Base-by-base conservation (phyloP, 2,888 invertebrate species). In the Dilophus febrilis region DNA sequence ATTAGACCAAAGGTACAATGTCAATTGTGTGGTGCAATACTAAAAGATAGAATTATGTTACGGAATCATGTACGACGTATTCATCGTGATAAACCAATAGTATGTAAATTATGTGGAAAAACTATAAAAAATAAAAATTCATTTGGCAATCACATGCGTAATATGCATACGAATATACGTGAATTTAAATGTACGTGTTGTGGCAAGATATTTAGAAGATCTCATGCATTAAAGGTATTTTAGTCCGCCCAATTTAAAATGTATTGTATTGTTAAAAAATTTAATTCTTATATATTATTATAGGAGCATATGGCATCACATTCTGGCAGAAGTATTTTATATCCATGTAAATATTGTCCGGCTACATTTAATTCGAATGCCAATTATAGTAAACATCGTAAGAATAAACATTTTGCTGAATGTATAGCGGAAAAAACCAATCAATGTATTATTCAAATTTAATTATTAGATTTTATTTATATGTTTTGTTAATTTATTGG, bases 271-370 rank as follows among this genome's bases (percentile, higher is more conserved):
- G n/a, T n/a, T n/a, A n/a, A n/a, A n/a, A n/a, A n/a, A n/a, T n/a
- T n/a, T n/a, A n/a, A n/a, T n/a, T n/a, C n/a, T n/a, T n/a, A n/a
- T n/a, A n/a, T n/a, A 18, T 19, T n/a, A 10, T n/a, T n/a, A n/a
- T n/a, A n/a, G n/a, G 59, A 59, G 38, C 59, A 59, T 42, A 52
- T 56, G 53, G 53, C 58, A 16, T 53, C 54, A 4, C 58, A 58
- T 16, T 56, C 56, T 1, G 51, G 53, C 3, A 55, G 53, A 41
- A 22, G 22, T 22, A 50, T 51, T 16, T 40, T 57, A 14, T 57
- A 57, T 40, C 53, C 54, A 3, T 57, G 57, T 40, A 50, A 51
- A 14, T 54, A 54, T 44, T 58, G 57, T 36, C 53, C 55, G 12
- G 53, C 53, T 45, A 57, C 56, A 6, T 58, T 57, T 39, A 55